These are phyloP conservation scores for Dicyrtomina minuta DNA, from an alignment of 2,888 invertebrate species.

Conservation along the genomic window DNA sequence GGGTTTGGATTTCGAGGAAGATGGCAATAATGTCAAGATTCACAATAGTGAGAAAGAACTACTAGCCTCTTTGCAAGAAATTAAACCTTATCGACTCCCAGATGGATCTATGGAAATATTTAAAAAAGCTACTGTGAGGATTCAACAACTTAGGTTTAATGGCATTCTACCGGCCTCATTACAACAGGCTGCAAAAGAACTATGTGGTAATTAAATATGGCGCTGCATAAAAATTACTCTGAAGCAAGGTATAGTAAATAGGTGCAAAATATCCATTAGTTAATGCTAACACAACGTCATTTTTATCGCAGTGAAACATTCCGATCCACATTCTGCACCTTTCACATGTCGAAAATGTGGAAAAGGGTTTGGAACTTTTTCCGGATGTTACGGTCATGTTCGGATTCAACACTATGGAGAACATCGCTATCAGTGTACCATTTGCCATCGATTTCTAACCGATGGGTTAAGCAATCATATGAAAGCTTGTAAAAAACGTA, in stretches of 20 bases:
- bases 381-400: not conserved
- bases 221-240: not conserved
- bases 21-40: not conserved
- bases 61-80: not conserved
- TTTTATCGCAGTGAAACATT: not conserved
- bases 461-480: not conserved
- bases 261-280: too few species aligned
- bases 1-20: too few species aligned
- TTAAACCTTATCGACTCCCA: not conserved
- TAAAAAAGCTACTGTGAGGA: not conserved
- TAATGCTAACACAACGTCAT: not conserved
- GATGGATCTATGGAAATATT: not conserved
- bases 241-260: too few species aligned
- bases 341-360: not conserved
- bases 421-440: not conserved
- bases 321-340: too few species aligned
- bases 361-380: not conserved
- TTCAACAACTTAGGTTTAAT: not conserved
- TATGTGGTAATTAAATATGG: not conserved
- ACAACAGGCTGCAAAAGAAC: not conserved
- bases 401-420: conserved; percentile 1
- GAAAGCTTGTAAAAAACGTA: not conserved
- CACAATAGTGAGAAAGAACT: conserved; percentile 5
- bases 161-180: not conserved
- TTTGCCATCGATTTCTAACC: not conserved